Evolutionary conservation across 2,113 vertebrate species (phyloP).

Genomic region (Isichthys henryi): DNA sequence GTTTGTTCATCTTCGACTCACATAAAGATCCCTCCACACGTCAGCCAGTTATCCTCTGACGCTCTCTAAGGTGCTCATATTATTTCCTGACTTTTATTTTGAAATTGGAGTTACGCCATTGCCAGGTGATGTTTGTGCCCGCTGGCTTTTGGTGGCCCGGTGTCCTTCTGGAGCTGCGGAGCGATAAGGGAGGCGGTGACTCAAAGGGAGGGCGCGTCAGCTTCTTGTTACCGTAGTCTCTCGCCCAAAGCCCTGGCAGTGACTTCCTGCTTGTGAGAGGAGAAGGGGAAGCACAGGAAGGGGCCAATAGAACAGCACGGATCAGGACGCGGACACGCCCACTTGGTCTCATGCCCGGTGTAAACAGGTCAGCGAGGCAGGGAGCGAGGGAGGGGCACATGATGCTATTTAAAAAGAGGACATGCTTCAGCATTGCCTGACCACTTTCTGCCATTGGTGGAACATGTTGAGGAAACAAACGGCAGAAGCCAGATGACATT

Average conservation of each 20-base stretch:
- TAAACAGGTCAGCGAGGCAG: background rate
- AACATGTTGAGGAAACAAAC: background rate
- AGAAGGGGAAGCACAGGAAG: background rate
- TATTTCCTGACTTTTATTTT: background rate
- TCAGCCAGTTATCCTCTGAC: background rate
- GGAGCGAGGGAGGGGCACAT: background rate
- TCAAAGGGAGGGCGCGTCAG: background rate
- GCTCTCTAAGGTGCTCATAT: background rate
- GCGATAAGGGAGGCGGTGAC: background rate
- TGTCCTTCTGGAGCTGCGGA: background rate
- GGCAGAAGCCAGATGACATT: background rate
- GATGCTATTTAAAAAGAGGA: background rate
- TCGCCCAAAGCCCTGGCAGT: background rate
- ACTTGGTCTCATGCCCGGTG: background rate
- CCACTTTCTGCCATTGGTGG: background rate
- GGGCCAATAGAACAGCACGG: background rate
- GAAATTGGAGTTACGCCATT: background rate
- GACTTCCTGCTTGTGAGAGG: background rate
- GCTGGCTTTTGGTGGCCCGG: background rate
- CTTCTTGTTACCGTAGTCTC: background rate
- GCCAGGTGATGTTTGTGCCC: background rate
- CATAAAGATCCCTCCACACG: background rate
- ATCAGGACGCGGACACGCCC: background rate
- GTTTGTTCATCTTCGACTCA: background rate
- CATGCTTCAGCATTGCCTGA: background rate